These are phyloP conservation scores for Asarcornis scutulata DNA, from an alignment of 2,113 vertebrate species.

Conservation along the genomic window DNA sequence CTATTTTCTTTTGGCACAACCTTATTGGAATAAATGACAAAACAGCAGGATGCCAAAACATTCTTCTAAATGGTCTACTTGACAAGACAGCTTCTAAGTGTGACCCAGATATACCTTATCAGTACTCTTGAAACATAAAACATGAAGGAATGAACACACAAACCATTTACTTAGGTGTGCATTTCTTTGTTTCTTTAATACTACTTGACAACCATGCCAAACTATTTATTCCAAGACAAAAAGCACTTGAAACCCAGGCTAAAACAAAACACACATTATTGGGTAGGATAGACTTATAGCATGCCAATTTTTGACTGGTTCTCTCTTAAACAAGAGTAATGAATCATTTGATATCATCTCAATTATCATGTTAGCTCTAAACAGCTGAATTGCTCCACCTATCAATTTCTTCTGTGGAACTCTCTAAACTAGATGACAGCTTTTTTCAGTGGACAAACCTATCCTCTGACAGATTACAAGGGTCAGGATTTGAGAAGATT, in stretches of 20 bases:
- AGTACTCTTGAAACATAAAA: constrained; percentile 27
- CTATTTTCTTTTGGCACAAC: constrained; percentile 62
- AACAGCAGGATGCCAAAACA: constrained; percentile 34
- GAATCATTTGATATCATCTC: constrained; percentile 36
- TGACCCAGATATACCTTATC: constrained; percentile 55
- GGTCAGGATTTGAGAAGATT: neutral
- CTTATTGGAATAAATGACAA: constrained; percentile 29
- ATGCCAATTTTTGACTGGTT: constrained; percentile 42
- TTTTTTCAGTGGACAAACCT: neutral
- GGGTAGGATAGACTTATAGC: neutral
- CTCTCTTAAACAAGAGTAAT: constrained; percentile 24
- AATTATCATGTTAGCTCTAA: constrained; percentile 21
- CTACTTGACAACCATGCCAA: neutral
- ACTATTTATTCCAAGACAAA: neutral
- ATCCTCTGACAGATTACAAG: neutral
- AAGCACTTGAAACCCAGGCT: neutral
- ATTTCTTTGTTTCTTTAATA: neutral
- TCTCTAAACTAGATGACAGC: neutral
- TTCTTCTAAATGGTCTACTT: constrained; percentile 55
- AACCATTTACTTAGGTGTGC: neutral
- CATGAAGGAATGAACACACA: neutral
- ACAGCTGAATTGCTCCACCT: neutral
- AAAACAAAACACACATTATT: neutral
- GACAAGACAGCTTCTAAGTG: constrained; percentile 55
- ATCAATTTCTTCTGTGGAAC: neutral